Conservation (phyloP, 1,140 invertebrate genomes). For the Brachionus paranguensis region DNA sequence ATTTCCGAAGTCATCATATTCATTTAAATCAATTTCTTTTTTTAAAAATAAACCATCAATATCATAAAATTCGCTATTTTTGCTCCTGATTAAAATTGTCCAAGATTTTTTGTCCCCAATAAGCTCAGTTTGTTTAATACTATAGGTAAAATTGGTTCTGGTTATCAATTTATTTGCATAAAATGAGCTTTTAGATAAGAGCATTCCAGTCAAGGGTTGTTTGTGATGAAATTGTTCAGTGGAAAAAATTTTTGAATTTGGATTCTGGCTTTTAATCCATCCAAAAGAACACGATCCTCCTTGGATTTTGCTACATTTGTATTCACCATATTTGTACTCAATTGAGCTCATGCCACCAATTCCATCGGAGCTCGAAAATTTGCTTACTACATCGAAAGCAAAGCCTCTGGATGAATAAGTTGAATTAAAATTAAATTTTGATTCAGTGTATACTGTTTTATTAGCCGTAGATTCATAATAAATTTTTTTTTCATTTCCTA, state of each 20-base stretch:
- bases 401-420: neutral
- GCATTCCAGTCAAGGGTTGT: neutral
- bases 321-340: neutral
- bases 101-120: neutral
- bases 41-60: neutral
- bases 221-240: neutral
- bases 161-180: neutral
- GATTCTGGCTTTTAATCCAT: conserved; percentile 7
- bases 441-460: neutral
- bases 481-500: conserved; percentile 8
- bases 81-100: neutral
- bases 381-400: neutral
- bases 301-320: neutral
- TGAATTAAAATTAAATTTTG: conserved; percentile 2
- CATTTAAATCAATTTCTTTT: neutral
- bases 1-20: neutral
- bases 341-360: conserved; percentile 10
- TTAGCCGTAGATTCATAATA: neutral
- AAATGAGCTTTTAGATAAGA: neutral
- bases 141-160: neutral
- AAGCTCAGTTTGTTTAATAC: neutral
- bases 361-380: neutral
- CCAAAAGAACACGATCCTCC: neutral
- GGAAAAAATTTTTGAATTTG: conserved; percentile 8
- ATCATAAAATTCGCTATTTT: neutral